A percentile compares a stretch with the other conserved stretches of the same genome.
Conservation (phyloP, 2,113 vertebrate species). For the Bubo bubo region DNA sequence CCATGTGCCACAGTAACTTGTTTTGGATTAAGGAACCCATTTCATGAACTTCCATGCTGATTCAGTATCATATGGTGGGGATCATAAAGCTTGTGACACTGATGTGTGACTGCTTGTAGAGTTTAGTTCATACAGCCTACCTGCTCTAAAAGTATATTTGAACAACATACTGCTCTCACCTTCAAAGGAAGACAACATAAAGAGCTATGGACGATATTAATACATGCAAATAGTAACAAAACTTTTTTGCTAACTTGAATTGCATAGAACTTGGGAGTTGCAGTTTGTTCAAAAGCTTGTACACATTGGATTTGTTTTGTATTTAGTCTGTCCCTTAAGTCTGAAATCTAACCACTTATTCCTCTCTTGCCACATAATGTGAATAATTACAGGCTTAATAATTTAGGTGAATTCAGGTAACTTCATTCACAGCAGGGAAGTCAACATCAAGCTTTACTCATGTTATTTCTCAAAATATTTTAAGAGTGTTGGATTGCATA, state of each 20-base stretch:
- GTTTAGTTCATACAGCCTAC: not conserved
- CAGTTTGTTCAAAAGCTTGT: not conserved
- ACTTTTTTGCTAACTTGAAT: not conserved
- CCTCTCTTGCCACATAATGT: not conserved
- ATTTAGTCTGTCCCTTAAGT: not conserved
- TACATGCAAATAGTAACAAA: not conserved
- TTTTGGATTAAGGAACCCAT: not conserved
- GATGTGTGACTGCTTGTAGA: not conserved
- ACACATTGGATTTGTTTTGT: accelerated
- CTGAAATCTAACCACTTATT: not conserved
- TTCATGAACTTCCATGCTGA: not conserved
- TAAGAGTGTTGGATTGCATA: not conserved
- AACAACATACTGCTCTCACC: not conserved
- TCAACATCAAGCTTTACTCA: not conserved
- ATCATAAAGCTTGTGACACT: not conserved
- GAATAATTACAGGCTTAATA: not conserved
- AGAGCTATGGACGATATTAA: not conserved
- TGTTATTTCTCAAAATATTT: not conserved
- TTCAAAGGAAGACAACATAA: not conserved
- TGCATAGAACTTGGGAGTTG: not conserved
- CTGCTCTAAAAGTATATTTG: not conserved
- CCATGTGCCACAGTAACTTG: not conserved
- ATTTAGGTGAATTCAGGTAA: not conserved
- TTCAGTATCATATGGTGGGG: not conserved
- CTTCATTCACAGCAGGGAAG: not conserved